Evolutionary conservation across 23 tunicate species (phyloP).

Genomic region (Oikopleura albicans): DNA sequence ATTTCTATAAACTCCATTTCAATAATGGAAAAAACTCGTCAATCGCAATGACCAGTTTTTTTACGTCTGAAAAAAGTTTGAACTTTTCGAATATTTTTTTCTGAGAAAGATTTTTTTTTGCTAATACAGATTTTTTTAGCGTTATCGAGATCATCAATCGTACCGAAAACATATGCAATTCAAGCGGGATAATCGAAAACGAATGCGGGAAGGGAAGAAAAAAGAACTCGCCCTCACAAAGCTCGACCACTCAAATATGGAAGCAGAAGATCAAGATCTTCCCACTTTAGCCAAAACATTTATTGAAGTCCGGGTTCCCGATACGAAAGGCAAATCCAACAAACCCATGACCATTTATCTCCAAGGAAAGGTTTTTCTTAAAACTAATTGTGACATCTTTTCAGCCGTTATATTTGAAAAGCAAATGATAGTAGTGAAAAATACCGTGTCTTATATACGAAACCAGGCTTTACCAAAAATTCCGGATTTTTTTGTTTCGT

Average conservation of each 20-base stretch:
- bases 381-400: no score
- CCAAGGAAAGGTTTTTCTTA: slow-evolving; percentile 13
- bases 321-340: neutral
- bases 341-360: neutral
- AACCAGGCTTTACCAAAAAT: no score
- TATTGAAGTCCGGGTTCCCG: neutral
- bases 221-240: neutral
- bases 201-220: neutral
- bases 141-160: neutral
- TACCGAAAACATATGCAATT: neutral
- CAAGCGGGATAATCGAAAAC: neutral
- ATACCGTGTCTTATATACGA: no score
- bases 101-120: neutral
- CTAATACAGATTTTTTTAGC: neutral
- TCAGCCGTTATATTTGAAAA: no score
- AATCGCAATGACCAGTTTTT: no score
- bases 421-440: no score
- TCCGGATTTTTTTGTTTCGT: no score
- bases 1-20: no score
- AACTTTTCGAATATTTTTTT: neutral
- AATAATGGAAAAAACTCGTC: no score
- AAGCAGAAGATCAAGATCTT: neutral
- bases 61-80: no score
- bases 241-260: neutral
- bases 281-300: neutral